A percentile compares a stretch with the other conserved stretches of the same genome.
phyloP scores from a whole-genome alignment of 2,113 vertebrate genomes.

The Tinamus guttatus region DNA sequence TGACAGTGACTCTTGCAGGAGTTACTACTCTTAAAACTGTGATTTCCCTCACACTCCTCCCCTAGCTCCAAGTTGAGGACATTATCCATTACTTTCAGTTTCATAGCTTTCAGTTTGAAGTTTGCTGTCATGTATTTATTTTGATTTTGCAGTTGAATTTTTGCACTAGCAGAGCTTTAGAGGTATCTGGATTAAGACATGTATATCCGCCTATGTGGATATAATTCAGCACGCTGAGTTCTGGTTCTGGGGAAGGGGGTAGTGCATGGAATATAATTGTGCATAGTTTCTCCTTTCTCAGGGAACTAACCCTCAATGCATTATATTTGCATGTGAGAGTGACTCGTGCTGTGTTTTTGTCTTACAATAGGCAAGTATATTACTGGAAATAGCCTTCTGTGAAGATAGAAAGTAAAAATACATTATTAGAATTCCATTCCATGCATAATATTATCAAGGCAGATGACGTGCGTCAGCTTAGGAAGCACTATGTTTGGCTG shows the following conservation, averaged over 20 bases:
- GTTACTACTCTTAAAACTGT: background rate
- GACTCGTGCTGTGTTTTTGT: background rate
- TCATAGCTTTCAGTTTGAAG: no score
- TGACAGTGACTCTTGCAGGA: background rate
- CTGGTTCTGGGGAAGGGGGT: background rate
- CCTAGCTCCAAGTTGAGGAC: background rate
- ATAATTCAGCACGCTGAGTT: background rate
- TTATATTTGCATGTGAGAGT: background rate
- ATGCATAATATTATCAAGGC: accelerated
- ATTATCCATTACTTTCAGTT: background rate
- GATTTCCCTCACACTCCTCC: background rate
- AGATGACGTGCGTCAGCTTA: accelerated
- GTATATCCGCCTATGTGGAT: background rate
- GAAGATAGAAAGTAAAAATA: background rate
- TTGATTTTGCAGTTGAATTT: background rate
- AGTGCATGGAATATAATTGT: accelerated
- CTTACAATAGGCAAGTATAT: background rate
- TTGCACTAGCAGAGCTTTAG: background rate
- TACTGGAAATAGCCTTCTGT: background rate
- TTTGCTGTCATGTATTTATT: background rate
- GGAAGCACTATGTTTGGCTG: background rate
- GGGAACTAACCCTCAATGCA: background rate
- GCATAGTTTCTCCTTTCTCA: background rate
- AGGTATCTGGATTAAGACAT: background rate
- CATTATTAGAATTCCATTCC: accelerated